Percentiles rank a stretch among this genome's conserved stretches.
These are phyloP conservation scores for Origma solitaria DNA, from an alignment of 2,113 vertebrate genomes.

Conservation along the genomic window DNA sequence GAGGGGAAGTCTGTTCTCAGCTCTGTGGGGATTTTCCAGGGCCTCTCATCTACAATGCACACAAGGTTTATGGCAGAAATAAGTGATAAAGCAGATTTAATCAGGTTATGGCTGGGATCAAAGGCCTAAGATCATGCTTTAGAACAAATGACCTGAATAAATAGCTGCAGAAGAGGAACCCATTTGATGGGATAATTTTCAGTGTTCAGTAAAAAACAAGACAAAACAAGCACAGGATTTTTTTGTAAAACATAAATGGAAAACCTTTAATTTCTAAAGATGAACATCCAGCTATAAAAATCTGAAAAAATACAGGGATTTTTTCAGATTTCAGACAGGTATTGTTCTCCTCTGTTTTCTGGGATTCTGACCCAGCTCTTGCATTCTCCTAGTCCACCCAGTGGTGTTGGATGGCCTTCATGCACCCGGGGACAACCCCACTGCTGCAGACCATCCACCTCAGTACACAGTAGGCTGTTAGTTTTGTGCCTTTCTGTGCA, in stretches of 20 bases:
- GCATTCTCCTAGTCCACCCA: neutral
- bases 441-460: neutral
- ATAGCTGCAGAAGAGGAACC: neutral
- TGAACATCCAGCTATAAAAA: neutral
- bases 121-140: neutral
- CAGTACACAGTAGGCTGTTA: neutral
- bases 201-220: neutral
- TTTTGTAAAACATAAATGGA: neutral
- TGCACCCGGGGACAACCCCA: neutral
- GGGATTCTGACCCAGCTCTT: neutral
- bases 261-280: neutral
- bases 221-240: neutral
- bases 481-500: neutral
- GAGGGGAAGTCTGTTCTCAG: neutral
- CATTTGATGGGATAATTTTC: neutral
- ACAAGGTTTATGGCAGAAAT: neutral
- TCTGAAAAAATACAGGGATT: neutral
- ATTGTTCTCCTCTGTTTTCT: neutral
- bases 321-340: too few relatives aligned
- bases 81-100: neutral
- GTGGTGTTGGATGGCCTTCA: neutral
- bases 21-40: neutral
- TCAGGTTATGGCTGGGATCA: neutral
- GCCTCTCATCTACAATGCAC: neutral
- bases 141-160: neutral